Evolutionary conservation across 2,113 vertebrate species (phyloP).

Genomic region (Craseonycteris thonglongyai): DNA sequence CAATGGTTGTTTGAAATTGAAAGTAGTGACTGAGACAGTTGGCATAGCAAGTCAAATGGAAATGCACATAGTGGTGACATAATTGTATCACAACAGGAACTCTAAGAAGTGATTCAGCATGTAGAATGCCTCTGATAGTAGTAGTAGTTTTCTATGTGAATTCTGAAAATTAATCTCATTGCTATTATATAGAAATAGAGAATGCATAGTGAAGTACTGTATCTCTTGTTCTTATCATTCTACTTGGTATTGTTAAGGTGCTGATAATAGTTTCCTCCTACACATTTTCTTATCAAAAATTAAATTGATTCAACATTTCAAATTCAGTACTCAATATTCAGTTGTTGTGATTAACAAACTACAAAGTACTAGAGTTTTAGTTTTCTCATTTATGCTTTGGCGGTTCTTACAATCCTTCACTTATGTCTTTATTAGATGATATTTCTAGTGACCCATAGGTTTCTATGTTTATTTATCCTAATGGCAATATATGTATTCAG

Average conservation of each 20-base stretch:
- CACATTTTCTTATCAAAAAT: neutral
- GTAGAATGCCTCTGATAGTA: neutral
- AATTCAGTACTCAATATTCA: accelerated
- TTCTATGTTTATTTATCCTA: neutral
- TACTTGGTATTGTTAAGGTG: neutral
- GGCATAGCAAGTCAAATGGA: neutral
- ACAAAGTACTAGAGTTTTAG: neutral
- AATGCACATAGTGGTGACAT: neutral
- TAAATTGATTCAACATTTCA: neutral
- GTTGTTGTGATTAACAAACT: neutral
- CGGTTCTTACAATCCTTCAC: neutral
- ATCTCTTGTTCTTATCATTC: neutral
- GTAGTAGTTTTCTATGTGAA: neutral
- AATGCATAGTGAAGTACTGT: neutral
- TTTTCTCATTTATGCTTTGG: neutral
- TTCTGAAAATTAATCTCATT: neutral
- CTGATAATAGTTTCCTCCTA: neutral
- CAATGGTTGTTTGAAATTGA: neutral
- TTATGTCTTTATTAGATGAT: neutral
- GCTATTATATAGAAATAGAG: too few relatives aligned
- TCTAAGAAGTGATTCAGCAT: neutral
- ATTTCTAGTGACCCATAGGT: neutral
- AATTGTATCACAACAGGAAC: neutral
- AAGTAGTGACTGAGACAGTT: neutral
- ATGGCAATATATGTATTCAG: neutral